phyloP scores from a whole-genome alignment of 2,113 vertebrate species.

The Girardinichthys multiradiatus region DNA sequence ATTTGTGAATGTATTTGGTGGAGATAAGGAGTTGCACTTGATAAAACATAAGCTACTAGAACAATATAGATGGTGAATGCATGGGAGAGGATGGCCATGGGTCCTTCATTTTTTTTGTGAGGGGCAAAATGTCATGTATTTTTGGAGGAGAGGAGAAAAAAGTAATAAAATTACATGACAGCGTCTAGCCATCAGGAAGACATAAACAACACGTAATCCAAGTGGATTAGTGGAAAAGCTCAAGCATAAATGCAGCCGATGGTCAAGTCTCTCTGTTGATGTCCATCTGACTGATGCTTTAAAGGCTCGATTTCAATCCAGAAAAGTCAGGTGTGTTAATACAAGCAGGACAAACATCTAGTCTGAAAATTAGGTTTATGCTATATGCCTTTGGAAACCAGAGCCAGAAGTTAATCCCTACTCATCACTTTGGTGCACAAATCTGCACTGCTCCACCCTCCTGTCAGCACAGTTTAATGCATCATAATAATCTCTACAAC shows the following conservation, averaged over 20 bases:
- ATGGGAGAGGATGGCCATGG: background rate
- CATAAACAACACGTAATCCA: constrained; percentile 69
- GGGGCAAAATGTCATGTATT: constrained; percentile 37
- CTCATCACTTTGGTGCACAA: constrained; percentile 25
- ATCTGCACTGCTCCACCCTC: constrained; percentile 36
- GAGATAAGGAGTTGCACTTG: constrained; percentile 58
- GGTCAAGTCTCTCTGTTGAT: constrained; percentile 47
- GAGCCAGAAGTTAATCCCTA: constrained; percentile 7
- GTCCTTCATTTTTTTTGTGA: constrained; percentile 17
- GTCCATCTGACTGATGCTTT: constrained; percentile 51
- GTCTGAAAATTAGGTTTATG: constrained; percentile 7
- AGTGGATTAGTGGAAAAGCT: constrained; percentile 73
- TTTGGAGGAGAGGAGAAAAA: constrained; percentile 36
- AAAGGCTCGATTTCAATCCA: constrained; percentile 21
- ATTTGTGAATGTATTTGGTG: constrained; percentile 50
- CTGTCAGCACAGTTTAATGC: constrained; percentile 33
- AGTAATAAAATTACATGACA: constrained; percentile 58
- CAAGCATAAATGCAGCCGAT: constrained; percentile 63
- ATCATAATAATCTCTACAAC: constrained; percentile 15
- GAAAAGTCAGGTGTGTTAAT: constrained; percentile 18
- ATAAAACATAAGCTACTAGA: constrained; percentile 36
- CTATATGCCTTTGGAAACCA: constrained; percentile 13
- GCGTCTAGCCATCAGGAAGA: constrained; percentile 66
- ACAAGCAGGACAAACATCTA: background rate
- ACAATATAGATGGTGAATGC: constrained; percentile 16